phyloP scores from a whole-genome alignment of 2,888 invertebrate species.

The Lomographa bimaculata region DNA sequence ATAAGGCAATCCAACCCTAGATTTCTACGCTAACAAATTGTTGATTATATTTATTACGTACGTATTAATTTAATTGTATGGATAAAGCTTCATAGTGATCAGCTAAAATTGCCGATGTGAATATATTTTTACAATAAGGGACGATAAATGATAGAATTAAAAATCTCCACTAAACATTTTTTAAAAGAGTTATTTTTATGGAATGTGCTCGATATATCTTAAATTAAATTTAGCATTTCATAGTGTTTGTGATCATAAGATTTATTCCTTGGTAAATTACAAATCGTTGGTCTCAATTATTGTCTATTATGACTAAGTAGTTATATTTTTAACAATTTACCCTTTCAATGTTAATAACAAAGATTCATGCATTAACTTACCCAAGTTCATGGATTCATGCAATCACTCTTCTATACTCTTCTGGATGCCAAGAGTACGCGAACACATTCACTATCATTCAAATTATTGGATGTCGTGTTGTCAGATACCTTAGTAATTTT shows the following conservation, averaged over 20 bases:
- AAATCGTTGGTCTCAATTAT: conserved; percentile 18
- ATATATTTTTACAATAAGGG: not conserved
- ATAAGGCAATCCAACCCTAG: conserved; percentile 15
- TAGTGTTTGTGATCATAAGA: conserved; percentile 8
- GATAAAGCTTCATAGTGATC: conserved; percentile 66
- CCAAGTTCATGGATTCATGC: too few relatives aligned
- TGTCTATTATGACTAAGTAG: conserved; percentile 23
- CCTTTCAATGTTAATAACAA: conserved; percentile 7
- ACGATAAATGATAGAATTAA: too few relatives aligned
- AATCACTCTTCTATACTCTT: too few relatives aligned
- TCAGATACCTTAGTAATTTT: too few relatives aligned
- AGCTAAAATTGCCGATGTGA: conserved; percentile 36
- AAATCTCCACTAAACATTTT: too few relatives aligned
- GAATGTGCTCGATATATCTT: not conserved
- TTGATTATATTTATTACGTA: conserved; percentile 43
- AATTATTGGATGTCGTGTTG: too few relatives aligned
- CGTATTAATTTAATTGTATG: conserved; percentile 67
- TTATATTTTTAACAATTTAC: conserved; percentile 18
- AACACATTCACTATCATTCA: too few relatives aligned
- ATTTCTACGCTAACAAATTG: conserved; percentile 17
- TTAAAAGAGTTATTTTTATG: too few relatives aligned
- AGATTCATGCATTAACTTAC: too few relatives aligned
- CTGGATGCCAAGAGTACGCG: too few relatives aligned
- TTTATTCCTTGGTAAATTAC: conserved; percentile 2
- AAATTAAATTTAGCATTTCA: not conserved